These are phyloP conservation scores for Philotrypesis tridentata DNA, from an alignment of 1,140 invertebrate genomes.

Conservation along the genomic window DNA sequence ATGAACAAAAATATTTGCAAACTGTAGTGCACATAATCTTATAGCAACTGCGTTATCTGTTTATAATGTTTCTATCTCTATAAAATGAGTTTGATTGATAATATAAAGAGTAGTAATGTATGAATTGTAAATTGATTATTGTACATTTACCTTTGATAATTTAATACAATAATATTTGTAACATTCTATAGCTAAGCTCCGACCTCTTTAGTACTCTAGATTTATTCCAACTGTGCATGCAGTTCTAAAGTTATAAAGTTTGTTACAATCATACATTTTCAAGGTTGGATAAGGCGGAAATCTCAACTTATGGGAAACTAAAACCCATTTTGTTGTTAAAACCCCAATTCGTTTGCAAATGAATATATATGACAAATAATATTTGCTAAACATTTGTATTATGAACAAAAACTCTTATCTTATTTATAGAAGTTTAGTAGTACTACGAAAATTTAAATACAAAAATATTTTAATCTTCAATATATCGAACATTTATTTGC, in stretches of 20 bases:
- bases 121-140: neutral
- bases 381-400: no score
- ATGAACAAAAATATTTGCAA: neutral
- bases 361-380: no score
- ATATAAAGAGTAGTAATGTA: no score
- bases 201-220: constrained; percentile 36
- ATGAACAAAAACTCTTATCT: neutral
- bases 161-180: constrained; percentile 11
- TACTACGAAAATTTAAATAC: neutral
- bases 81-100: neutral
- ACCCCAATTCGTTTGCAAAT: no score
- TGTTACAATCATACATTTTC: neutral
- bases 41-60: no score
- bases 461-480: neutral
- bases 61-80: neutral
- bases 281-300: neutral
- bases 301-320: neutral
- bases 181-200: constrained; percentile 8
- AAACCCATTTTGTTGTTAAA: neutral
- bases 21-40: neutral
- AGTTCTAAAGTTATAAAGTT: constrained; percentile 36
- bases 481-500: neutral
- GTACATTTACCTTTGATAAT: neutral
- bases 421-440: neutral
- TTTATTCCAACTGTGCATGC: constrained; percentile 53